phyloP scores from a whole-genome alignment of 2,113 vertebrate species.

The Mastomys natalensis region DNA sequence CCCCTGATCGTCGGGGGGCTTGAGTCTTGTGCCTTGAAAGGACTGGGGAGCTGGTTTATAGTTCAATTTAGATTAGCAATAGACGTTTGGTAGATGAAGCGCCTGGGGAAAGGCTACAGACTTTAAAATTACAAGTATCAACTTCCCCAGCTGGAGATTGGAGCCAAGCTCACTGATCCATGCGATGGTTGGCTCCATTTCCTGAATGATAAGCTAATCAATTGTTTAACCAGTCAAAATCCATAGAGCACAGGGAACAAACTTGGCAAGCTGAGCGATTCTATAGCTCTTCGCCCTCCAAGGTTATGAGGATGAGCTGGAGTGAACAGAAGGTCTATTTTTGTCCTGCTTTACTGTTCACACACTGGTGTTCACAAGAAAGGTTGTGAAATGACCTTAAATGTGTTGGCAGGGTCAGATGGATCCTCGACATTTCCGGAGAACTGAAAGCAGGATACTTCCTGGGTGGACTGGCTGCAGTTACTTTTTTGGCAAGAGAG shows the following conservation, averaged over 20 bases:
- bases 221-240: background rate
- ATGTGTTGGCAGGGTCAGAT: background rate
- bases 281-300: background rate
- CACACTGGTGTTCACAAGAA: conserved; percentile 42
- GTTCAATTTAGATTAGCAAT: conserved; percentile 25
- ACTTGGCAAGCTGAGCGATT: background rate
- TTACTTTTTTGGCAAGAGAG: background rate
- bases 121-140: conserved; percentile 32
- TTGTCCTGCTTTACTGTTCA: conserved; percentile 37
- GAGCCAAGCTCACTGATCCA: conserved; percentile 43
- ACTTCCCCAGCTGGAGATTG: background rate
- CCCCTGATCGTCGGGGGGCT: background rate
- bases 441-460: conserved; percentile 26
- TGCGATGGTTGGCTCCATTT: background rate
- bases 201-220: background rate
- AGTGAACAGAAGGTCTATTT: conserved; percentile 40
- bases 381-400: conserved; percentile 29
- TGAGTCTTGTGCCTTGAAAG: background rate
- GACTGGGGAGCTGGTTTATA: background rate
- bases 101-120: background rate
- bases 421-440: background rate
- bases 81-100: conserved; percentile 30
- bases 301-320: background rate
- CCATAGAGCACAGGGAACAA: background rate
- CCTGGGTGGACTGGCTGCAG: background rate